These are phyloP conservation scores for Microchirus variegatus DNA, from an alignment of 2,797 vertebrate genomes.

Conservation along the genomic window DNA sequence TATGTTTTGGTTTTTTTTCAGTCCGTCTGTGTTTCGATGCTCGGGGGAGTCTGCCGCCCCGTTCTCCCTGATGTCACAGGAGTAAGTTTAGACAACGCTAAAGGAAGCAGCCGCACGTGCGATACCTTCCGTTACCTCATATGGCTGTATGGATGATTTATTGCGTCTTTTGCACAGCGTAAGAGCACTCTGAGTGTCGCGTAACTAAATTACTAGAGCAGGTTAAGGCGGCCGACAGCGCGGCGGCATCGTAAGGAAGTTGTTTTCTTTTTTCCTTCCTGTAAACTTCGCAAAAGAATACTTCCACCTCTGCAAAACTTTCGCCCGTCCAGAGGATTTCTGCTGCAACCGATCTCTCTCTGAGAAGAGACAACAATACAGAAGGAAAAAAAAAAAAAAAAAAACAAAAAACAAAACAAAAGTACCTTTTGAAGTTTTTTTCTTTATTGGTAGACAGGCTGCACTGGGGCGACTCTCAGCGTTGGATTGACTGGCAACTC, in stretches of 20 bases:
- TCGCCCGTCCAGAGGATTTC: constrained; percentile 50
- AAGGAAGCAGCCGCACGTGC: constrained; percentile 15
- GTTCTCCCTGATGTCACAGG: constrained; percentile 51
- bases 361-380: constrained; percentile 48
- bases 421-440: constrained; percentile 53
- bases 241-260: background rate
- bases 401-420: constrained; percentile 1
- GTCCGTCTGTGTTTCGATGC: constrained; percentile 62
- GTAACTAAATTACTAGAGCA: constrained; percentile 40
- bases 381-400: constrained; percentile 20
- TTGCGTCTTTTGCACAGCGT: constrained; percentile 19
- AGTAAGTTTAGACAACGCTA: constrained; percentile 39
- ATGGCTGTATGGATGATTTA: constrained; percentile 58
- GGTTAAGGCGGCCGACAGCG: constrained; percentile 21
- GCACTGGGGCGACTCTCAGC: constrained; percentile 58
- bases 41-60: constrained; percentile 63
- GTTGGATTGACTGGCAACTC: constrained; percentile 71
- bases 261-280: background rate
- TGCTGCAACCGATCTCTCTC: constrained; percentile 46
- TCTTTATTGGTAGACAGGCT: constrained; percentile 46
- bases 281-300: constrained; percentile 59
- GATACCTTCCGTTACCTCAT: constrained; percentile 39
- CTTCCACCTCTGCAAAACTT: constrained; percentile 44
- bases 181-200: constrained; percentile 50
- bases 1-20: constrained; percentile 38